Percentiles rank a stretch among this genome's conserved stretches.
These are phyloP conservation scores for Agriopis leucophaearia DNA, from an alignment of 2,888 invertebrate genomes.

Conservation along the genomic window DNA sequence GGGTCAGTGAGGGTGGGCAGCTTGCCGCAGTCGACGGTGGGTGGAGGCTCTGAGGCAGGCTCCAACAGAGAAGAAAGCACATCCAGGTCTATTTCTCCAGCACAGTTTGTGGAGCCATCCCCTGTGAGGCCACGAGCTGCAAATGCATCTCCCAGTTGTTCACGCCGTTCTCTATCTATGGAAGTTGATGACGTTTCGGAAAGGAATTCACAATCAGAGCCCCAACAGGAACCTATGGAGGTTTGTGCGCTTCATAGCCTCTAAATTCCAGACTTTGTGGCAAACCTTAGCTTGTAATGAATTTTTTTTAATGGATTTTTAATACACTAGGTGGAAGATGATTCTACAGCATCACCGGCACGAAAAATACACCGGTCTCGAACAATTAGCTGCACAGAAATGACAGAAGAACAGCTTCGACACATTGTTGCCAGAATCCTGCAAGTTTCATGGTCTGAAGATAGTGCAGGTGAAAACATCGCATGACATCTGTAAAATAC, in stretches of 20 bases:
- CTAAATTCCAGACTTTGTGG: neutral
- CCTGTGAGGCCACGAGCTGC: slow-evolving; percentile 71
- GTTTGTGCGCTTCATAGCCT: slow-evolving; percentile 54
- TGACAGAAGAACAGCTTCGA: slow-evolving; percentile 88
- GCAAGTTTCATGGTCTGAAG: slow-evolving; percentile 90
- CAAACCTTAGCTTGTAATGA: neutral
- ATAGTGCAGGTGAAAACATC: slow-evolving; percentile 76
- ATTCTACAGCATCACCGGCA: slow-evolving; percentile 77
- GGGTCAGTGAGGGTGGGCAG: slow-evolving; percentile 77
- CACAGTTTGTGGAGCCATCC: slow-evolving; percentile 81
- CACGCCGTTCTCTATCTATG: slow-evolving; percentile 80
- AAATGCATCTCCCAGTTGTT: slow-evolving; percentile 80
- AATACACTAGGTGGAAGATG: slow-evolving; percentile 79
- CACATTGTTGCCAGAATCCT: slow-evolving; percentile 89
- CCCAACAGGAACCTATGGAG: slow-evolving; percentile 80
- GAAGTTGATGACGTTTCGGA: slow-evolving; percentile 82
- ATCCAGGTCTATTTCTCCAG: slow-evolving; percentile 78
- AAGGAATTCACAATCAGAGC: slow-evolving; percentile 77
- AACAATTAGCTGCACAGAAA: slow-evolving; percentile 85
- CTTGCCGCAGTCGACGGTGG: slow-evolving; percentile 73
- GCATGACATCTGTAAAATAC: neutral
- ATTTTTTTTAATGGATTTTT: neutral
- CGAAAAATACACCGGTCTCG: slow-evolving; percentile 76
- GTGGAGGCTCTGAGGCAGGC: slow-evolving; percentile 66
- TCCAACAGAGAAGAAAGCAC: slow-evolving; percentile 77